Conservation (phyloP, 2,888 invertebrate species). For the Adelognathus sp. region DNA sequence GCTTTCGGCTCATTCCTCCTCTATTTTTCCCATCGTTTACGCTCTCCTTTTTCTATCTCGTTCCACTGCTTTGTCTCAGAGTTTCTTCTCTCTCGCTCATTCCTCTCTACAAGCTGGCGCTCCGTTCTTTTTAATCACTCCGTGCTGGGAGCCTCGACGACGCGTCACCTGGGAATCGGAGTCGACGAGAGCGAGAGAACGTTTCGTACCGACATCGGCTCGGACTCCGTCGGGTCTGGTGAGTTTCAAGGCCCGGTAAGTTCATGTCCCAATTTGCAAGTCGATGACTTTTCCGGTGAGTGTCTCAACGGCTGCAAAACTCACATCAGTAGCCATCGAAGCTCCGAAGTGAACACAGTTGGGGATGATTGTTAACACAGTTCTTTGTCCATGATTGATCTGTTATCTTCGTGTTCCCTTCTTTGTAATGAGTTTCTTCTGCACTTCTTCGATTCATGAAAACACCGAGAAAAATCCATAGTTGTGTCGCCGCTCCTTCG, state of each 20-base stretch:
- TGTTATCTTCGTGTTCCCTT: no score
- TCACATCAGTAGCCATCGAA: not conserved
- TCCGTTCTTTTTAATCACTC: constrained; percentile 55
- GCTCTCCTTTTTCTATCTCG: constrained; percentile 19
- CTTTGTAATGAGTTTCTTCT: no score
- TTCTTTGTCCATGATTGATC: no score
- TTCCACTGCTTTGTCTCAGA: constrained; percentile 26
- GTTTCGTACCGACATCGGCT: not conserved
- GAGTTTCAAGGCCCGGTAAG: constrained; percentile 24
- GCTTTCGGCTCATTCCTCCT: constrained; percentile 35
- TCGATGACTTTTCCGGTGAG: constrained; percentile 50
- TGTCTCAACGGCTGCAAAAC: constrained; percentile 24
- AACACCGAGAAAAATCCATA: no score
- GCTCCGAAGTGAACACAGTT: constrained; percentile 5
- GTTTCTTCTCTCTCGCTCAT: constrained; percentile 6
- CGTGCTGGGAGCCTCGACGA: not conserved
- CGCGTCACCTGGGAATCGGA: constrained; percentile 42
- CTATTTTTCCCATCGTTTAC: constrained; percentile 59
- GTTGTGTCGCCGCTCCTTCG: no score
- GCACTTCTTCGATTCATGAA: no score
- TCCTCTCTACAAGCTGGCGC: not conserved
- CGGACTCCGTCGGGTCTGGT: not conserved
- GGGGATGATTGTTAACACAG: no score
- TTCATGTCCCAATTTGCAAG: constrained; percentile 53
- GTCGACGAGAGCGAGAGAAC: constrained; percentile 5